A percentile compares a stretch with the other conserved stretches of the same genome.
phyloP scores from a whole-genome alignment of 2,797 vertebrate genomes.

The Acanthurus tractus region DNA sequence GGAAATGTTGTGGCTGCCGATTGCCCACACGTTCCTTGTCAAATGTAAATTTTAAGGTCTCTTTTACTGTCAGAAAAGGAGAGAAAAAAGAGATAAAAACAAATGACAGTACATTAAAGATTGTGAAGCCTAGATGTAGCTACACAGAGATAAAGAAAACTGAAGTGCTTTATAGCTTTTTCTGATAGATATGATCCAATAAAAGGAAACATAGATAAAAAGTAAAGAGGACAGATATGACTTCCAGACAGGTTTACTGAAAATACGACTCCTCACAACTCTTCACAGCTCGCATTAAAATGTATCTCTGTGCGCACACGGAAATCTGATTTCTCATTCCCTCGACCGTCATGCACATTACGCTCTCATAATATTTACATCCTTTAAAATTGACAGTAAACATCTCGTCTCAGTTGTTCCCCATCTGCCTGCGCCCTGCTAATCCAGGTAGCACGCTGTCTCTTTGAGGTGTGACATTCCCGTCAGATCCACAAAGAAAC shows the following conservation, averaged over 20 bases:
- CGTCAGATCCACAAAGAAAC: slow-evolving; percentile 37
- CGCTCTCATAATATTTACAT: slow-evolving; percentile 56
- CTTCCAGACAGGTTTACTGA: slow-evolving; percentile 30
- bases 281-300: slow-evolving; percentile 38
- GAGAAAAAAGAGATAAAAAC: slow-evolving; percentile 18
- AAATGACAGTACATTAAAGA: neutral
- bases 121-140: slow-evolving; percentile 1
- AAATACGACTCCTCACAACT: slow-evolving; percentile 13
- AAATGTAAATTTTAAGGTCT: neutral
- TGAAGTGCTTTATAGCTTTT: slow-evolving; percentile 21
- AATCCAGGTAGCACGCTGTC: slow-evolving; percentile 29
- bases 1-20: neutral
- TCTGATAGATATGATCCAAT: slow-evolving; percentile 36
- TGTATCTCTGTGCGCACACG: slow-evolving; percentile 1
- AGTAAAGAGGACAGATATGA: slow-evolving; percentile 29
- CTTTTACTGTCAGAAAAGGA: slow-evolving; percentile 11
- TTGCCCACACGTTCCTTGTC: neutral
- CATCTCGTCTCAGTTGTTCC: slow-evolving; percentile 35
- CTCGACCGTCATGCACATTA: slow-evolving; percentile 44
- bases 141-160: slow-evolving; percentile 27
- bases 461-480: slow-evolving; percentile 49
- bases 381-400: slow-evolving; percentile 59
- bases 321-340: slow-evolving; percentile 51
- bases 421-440: slow-evolving; percentile 33
- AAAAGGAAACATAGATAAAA: slow-evolving; percentile 29